Conservation (phyloP, 2,113 vertebrate species). For the Passer domesticus region DNA sequence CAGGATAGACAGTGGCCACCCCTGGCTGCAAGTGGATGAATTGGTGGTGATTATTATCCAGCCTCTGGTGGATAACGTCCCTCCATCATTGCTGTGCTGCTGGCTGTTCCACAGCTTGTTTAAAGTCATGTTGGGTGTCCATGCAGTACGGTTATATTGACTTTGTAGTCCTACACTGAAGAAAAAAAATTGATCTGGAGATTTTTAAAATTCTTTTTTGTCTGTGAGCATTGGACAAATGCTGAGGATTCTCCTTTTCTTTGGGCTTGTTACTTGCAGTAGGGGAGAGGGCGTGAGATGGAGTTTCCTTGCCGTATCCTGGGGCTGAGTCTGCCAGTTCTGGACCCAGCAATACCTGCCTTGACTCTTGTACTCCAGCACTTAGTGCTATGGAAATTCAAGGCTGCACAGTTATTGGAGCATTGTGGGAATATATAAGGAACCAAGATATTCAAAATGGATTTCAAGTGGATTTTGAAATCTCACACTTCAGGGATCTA, state of each 20-base stretch:
- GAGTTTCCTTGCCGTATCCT: not conserved
- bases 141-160: not conserved
- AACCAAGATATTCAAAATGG: not conserved
- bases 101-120: not conserved
- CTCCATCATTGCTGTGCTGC: fast-evolving
- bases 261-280: not conserved
- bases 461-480: not conserved
- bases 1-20: not conserved
- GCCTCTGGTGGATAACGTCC: not conserved
- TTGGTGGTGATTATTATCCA: not conserved
- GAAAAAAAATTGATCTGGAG: not conserved
- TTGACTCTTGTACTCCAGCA: not conserved
- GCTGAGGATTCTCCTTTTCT: not conserved
- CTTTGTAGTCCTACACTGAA: not conserved
- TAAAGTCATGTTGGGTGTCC: not conserved
- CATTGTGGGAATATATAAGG: not conserved
- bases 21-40: not conserved
- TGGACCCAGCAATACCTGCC: not conserved
- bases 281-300: not conserved
- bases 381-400: not conserved
- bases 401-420: not conserved
- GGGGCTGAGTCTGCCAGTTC: not conserved
- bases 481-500: not conserved
- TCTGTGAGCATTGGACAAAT: not conserved
- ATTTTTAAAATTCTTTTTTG: not conserved